Conservation (phyloP, 2,888 invertebrate genomes). For the Barypeithes pellucidus region DNA sequence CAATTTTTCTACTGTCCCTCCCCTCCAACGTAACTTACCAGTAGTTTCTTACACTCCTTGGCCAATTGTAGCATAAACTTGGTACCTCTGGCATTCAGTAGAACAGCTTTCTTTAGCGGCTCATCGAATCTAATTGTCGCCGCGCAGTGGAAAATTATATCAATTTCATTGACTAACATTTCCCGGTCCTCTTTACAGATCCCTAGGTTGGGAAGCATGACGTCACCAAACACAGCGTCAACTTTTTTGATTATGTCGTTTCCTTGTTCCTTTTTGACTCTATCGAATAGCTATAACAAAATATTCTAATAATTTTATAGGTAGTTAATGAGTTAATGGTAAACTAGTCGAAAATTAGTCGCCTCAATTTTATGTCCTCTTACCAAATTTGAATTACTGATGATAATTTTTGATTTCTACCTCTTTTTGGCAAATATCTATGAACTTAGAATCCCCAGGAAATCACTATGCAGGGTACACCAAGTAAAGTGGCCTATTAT, state of each 20-base stretch:
- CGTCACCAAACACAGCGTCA: slow-evolving; percentile 83
- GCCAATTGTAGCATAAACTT: slow-evolving; percentile 90
- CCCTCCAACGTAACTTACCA: slow-evolving; percentile 73
- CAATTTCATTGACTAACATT: slow-evolving; percentile 78
- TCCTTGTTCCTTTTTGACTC: slow-evolving; percentile 78
- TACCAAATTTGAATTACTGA: no score
- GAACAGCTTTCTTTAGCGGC: slow-evolving; percentile 88
- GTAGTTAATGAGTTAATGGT: no score
- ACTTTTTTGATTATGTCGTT: slow-evolving; percentile 79
- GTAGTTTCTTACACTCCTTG: slow-evolving; percentile 82
- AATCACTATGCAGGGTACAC: no score
- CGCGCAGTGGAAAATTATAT: slow-evolving; percentile 90
- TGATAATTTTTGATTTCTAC: no score
- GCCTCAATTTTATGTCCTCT: no score
- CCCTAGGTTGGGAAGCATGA: slow-evolving; percentile 79
- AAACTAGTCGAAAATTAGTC: no score
- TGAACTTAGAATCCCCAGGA: no score
- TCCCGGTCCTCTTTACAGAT: slow-evolving; percentile 79
- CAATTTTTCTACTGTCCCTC: no score
- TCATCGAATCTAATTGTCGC: slow-evolving; percentile 91
- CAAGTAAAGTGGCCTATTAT: no score
- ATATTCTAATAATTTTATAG: neutral
- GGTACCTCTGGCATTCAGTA: slow-evolving; percentile 94
- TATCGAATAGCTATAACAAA: slow-evolving; percentile 81
- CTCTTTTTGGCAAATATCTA: no score